Evolutionary conservation across 2,797 vertebrate genomes (phyloP).

Genomic region (Sebastes reedi): DNA sequence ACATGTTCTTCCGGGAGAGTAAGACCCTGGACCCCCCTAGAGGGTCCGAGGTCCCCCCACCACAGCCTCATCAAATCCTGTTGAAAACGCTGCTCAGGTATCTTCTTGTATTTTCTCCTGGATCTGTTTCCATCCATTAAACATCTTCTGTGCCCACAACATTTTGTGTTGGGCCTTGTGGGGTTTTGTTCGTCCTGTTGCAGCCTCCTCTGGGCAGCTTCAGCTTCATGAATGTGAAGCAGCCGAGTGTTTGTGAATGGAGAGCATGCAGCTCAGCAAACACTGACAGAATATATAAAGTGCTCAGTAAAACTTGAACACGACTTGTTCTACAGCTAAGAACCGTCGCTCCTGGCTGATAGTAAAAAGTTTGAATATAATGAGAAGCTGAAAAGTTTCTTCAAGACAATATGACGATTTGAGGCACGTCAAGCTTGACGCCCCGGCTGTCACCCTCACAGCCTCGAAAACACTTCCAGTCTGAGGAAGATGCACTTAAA

Average conservation of each 20-base stretch:
- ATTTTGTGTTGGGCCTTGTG: not conserved
- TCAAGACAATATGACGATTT: not conserved
- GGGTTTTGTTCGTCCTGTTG: not conserved
- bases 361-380: slow-evolving; percentile 2
- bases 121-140: not conserved
- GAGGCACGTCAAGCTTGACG: not conserved
- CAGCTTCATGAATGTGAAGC: not conserved
- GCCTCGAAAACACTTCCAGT: not conserved
- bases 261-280: not conserved
- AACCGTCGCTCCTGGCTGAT: not conserved
- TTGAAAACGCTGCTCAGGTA: not conserved
- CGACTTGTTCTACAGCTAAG: not conserved
- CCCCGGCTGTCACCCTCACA: not conserved
- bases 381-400: slow-evolving; percentile 31
- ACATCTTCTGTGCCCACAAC: not conserved
- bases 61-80: not conserved
- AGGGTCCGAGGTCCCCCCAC: not conserved
- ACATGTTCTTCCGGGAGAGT: too few relatives aligned
- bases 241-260: not conserved
- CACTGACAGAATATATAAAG: not conserved
- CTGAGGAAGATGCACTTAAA: slow-evolving; percentile 2
- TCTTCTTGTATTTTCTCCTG: not conserved
- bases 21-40: too few relatives aligned
- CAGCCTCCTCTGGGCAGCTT: not conserved
- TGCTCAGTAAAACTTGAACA: not conserved